phyloP scores from a whole-genome alignment of 2,888 invertebrate genomes.

The Campoletis raptor region DNA sequence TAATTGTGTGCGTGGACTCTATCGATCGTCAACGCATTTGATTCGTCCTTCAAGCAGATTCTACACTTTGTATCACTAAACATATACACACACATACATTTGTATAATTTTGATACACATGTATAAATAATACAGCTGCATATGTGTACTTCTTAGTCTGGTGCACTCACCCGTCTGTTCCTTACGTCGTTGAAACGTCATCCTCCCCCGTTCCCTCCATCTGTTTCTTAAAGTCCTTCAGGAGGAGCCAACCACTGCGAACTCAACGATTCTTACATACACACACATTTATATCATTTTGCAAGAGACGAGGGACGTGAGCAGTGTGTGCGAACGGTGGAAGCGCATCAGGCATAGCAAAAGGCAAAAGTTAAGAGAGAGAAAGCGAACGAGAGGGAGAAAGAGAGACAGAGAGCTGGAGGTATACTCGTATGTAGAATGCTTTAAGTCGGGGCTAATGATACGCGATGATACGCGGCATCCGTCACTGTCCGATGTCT shows the following conservation, averaged over 20 bases:
- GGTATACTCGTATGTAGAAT: slow-evolving; percentile 73
- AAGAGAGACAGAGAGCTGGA: slow-evolving; percentile 41
- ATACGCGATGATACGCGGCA: slow-evolving; percentile 84
- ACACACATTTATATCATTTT: slow-evolving; percentile 14
- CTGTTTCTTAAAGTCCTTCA: slow-evolving; percentile 38
- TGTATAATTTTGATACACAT: slow-evolving; percentile 1
- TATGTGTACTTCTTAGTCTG: slow-evolving; percentile 44
- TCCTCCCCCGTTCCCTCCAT: slow-evolving; percentile 41
- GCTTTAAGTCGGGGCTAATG: slow-evolving; percentile 81
- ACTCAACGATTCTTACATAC: slow-evolving; percentile 36
- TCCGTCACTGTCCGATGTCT: slow-evolving; percentile 84
- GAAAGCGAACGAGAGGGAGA: slow-evolving; percentile 4
- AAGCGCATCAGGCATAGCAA: slow-evolving; percentile 58
- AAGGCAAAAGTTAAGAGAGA: slow-evolving; percentile 18
- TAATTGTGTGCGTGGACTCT: slow-evolving; percentile 31
- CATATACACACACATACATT: not conserved
- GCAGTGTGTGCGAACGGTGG: slow-evolving; percentile 23
- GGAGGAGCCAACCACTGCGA: slow-evolving; percentile 26
- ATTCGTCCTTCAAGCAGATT: slow-evolving; percentile 53
- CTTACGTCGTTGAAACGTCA: slow-evolving; percentile 62
- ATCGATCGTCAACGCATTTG: slow-evolving; percentile 46
- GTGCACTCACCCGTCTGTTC: slow-evolving; percentile 42
- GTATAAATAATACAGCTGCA: slow-evolving; percentile 50
- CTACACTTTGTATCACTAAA: slow-evolving; percentile 47
- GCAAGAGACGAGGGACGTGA: slow-evolving; percentile 47